Percentiles rank a stretch among this genome's conserved stretches.
Conservation (phyloP, 1,140 invertebrate genomes). For the Octopus sinensis region DNA sequence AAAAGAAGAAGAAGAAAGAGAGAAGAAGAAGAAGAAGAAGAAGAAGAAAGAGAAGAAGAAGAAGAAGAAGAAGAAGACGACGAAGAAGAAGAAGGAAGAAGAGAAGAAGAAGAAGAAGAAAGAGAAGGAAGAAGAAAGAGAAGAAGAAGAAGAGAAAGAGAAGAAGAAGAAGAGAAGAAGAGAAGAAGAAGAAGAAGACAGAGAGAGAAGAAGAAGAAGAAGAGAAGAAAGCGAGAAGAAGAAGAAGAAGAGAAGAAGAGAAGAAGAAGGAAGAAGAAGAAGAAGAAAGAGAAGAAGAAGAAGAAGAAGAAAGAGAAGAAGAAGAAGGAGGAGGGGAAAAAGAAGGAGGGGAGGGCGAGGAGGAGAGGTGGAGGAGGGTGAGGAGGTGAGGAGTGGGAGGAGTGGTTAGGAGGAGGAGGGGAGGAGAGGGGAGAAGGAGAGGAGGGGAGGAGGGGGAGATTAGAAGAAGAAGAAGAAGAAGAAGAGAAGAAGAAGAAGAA, state of each 20-base stretch:
- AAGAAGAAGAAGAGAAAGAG: not conserved
- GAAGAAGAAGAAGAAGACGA: no score
- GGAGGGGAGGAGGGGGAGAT: no score
- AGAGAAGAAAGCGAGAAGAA: conserved; percentile 79
- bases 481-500: no score
- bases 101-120: no score
- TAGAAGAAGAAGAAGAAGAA: no score
- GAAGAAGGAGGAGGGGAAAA: not conserved
- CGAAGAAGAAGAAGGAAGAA: no score
- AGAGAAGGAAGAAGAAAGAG: not conserved
- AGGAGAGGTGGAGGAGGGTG: not conserved
- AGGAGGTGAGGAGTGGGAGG: not conserved
- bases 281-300: conserved; percentile 53
- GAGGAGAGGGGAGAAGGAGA: not conserved
- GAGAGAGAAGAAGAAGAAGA: not conserved
- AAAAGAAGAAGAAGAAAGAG: no score
- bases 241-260: conserved; percentile 95
- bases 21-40: no score
- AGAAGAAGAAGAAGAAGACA: not conserved
- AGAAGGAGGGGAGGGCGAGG: not conserved
- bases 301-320: conserved; percentile 13
- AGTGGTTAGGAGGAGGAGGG: not conserved
- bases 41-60: no score
- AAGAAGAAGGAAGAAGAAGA: conserved; percentile 62
- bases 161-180: not conserved